Evolutionary conservation across 2,797 vertebrate genomes (phyloP), one percentile per base, ranked within the genome.

Genomic region (Dendrocincla fuliginosa): DNA sequence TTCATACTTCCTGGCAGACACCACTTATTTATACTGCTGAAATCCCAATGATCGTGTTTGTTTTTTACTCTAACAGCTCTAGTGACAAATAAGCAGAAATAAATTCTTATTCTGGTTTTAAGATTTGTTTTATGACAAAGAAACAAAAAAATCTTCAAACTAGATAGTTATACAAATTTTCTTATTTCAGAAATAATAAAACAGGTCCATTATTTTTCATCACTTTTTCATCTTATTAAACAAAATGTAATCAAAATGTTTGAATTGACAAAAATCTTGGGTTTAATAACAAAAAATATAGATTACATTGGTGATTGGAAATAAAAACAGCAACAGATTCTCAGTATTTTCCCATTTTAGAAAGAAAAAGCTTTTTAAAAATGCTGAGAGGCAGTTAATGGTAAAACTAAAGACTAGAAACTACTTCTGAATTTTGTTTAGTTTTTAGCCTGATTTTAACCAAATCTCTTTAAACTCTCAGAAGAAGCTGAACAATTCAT

Each of bases 361-460:
- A 41, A 57, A 57, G 14, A 17, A 56, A 71, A 87, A 53, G 0
- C 0, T 17, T 33, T 41, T 53, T 5, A 1, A 12, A 59, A 70
- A 33, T 25, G 4, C 6, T 77, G 17, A 8, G 7, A 65, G 3
- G 2, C 0, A n/a, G 56, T 69, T 76, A 4, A 2, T 3, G 1
- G 5, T 53, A 76, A 39, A 32, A 65, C n/a, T 28, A 68, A 73
- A 75, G 19, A 33, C 3, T 27, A 44, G 11, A 80, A 71, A 5
- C 0, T 57, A 32, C 68, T 77, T 64, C 5, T 56, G 27, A 44
- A 81, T 76, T 73, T 44, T 0, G 27, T 76, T 73, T 56, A 18
- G 6, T 41, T 84, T 80, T 46, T 33, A 4, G 17, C n/a, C 30
- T 73, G 41, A 64, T 41, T 63, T 81, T 50, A 64, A 70, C 5